Evolutionary conservation across 2,797 vertebrate genomes (phyloP).

Genomic region (Sebastes itinus): DNA sequence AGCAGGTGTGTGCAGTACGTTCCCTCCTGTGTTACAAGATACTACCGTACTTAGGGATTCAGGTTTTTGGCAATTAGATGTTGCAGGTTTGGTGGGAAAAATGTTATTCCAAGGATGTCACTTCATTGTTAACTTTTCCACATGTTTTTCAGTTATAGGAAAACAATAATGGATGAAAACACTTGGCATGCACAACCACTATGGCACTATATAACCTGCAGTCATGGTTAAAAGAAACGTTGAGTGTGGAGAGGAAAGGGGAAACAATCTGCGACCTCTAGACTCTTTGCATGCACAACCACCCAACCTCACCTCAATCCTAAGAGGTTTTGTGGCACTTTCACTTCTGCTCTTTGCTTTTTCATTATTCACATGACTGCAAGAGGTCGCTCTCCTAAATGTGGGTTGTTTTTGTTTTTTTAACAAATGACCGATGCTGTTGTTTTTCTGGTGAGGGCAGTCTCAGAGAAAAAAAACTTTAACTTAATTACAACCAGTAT

Average conservation of each 20-base stretch:
- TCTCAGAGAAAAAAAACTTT: background rate
- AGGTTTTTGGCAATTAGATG: background rate
- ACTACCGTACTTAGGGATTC: background rate
- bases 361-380: background rate
- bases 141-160: background rate
- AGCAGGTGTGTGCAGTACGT: background rate
- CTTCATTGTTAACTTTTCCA: background rate
- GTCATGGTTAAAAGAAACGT: background rate
- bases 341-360: background rate
- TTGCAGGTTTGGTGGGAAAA: background rate
- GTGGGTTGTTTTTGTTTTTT: too few species aligned
- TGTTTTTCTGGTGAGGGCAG: background rate
- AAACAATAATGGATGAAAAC: background rate
- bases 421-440: fast-evolving
- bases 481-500: too few species aligned
- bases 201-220: background rate
- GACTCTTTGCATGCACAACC: background rate
- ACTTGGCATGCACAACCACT: fast-evolving
- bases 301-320: background rate
- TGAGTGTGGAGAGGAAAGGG: background rate
- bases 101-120: too few species aligned
- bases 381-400: background rate
- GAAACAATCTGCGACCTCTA: fast-evolving
- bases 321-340: background rate
- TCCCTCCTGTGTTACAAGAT: background rate